These are phyloP conservation scores for Gallinago paraguaiae DNA, from an alignment of 2,113 vertebrate genomes.

Conservation along the genomic window DNA sequence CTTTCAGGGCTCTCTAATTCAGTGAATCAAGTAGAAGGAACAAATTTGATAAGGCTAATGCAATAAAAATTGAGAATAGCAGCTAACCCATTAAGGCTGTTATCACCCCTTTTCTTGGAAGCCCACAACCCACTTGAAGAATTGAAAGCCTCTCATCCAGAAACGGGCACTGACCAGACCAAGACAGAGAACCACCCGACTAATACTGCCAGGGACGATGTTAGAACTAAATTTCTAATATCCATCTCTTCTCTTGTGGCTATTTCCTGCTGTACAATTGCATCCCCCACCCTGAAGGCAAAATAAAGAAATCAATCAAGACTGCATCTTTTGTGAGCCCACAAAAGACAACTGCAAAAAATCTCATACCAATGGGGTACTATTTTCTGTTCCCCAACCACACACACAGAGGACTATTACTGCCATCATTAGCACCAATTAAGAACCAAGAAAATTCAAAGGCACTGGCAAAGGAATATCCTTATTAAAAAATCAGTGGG, in stretches of 20 bases:
- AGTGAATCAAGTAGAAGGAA: background rate
- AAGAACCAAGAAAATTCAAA: background rate
- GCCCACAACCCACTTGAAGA: background rate
- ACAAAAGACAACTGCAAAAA: background rate
- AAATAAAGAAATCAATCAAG: background rate
- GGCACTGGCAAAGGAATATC: background rate
- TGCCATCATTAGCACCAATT: background rate
- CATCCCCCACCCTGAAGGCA: fast-evolving
- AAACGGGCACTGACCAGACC: background rate
- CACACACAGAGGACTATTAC: background rate
- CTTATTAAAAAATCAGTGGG: background rate
- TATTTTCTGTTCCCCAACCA: background rate
- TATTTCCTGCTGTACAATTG: background rate
- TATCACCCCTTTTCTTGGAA: background rate
- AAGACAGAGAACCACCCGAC: background rate
- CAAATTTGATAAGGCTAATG: background rate
- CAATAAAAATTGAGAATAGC: background rate
- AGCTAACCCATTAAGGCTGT: background rate
- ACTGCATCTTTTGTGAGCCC: background rate
- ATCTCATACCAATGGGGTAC: background rate
- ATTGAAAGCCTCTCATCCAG: background rate
- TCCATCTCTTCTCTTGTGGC: background rate
- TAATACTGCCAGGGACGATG: background rate
- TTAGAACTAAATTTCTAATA: background rate
- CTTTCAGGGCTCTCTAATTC: background rate